Evolutionary conservation across 2,113 vertebrate species (phyloP), one percentile per base, ranked within the genome.

Genomic region (Hemibagrus wyckioides): DNA sequence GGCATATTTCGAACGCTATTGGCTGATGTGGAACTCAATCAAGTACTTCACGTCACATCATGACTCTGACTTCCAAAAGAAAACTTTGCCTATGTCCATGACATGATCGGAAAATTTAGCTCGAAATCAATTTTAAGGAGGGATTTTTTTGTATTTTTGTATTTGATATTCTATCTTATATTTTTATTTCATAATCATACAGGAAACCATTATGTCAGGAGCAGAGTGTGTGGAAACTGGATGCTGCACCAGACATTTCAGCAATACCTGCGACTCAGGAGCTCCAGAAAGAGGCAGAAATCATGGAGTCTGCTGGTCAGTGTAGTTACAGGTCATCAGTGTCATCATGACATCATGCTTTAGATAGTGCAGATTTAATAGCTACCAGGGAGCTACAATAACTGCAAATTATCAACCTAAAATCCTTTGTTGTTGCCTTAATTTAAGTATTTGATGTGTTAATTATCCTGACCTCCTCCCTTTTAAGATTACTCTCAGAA

Each of bases 221-320:
- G 82, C 85, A 80, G 81, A 88, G 92, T 84, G 86, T 86, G 90
- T 97, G 96, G 96, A 94, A 93, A 90, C 90, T 96, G 83, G 93
- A 95, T 77, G 91, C 94, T 83, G 94, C 96, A 90, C 96, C 96
- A 86, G 88, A 93, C 89, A 90, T 96, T 94, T 94, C 94, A 85
- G 95, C 97, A 94, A 96, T 98, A 93, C 96, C 97, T 94, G 54
- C 92, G 80, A 94, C 94, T 91, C 96, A 96, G 56, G 92, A 95
- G 15, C 94, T 98, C 89, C 96, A 97, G 89, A 93, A 93, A 85
- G 96, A 97, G 88, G 92, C 96, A 91, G 94, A 95, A 92, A 89
- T 88, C 88, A 69, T 81, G 85, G 87, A 89, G 83, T 69, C 82
- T 23, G 90, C 91, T 91, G 94, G 97, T 98, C 96, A 94, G 94